Evolutionary conservation across 2,888 invertebrate species (phyloP).

Genomic region (Tethea ocularis): DNA sequence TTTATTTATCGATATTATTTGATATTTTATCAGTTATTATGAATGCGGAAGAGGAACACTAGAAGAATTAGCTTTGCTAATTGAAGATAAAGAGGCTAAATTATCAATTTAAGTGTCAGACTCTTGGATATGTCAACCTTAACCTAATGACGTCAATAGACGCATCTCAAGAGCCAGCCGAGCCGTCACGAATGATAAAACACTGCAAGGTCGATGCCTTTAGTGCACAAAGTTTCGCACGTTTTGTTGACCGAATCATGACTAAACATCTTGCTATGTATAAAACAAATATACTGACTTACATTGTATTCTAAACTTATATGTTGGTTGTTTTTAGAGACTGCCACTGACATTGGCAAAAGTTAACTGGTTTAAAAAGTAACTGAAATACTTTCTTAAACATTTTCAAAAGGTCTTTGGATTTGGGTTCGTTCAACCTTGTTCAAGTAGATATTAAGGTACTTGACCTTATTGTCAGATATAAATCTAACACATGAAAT

Average conservation of each 20-base stretch:
- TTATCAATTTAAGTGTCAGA: no score
- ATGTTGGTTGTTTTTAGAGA: not conserved
- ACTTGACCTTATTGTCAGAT: not conserved
- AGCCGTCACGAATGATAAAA: conserved; percentile 29
- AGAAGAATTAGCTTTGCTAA: no score
- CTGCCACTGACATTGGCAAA: no score
- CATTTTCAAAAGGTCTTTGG: not conserved
- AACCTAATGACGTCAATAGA: not conserved
- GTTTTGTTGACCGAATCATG: conserved; percentile 3
- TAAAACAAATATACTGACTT: not conserved
- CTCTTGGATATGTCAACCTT: no score
- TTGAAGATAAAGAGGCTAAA: no score
- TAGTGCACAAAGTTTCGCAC: conserved; percentile 10
- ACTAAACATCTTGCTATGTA: not conserved
- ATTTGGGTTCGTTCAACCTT: not conserved
- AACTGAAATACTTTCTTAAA: not conserved
- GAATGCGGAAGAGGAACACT: no score
- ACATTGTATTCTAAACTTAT: not conserved
- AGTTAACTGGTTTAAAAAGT: not conserved
- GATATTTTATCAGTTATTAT: no score
- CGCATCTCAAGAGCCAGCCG: not conserved
- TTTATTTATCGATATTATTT: no score
- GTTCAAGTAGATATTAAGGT: no score
- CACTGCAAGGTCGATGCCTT: conserved; percentile 29
- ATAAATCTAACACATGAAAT: not conserved